Base-by-base conservation (phyloP, 2,888 invertebrate genomes). In the Argyra leucocephala region DNA sequence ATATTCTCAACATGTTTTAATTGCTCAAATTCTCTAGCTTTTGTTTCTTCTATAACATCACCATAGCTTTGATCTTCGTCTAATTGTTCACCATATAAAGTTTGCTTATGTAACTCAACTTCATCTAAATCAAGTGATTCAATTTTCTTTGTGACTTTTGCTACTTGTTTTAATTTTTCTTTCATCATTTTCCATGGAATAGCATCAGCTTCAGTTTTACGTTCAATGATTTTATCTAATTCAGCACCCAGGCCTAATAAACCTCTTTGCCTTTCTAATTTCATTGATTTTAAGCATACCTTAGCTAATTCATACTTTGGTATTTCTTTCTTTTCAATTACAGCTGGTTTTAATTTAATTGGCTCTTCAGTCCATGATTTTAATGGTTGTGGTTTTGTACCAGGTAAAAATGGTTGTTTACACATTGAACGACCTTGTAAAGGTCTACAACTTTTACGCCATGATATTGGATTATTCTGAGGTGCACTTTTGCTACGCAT, bases 291-390 rank as follows among this genome's bases (percentile, higher is more conserved):
- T 23, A 77, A 76, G 62, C 74, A 76, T 63, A 83, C 80, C 61
- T 79, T 77, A 68, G 83, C 82, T 48, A 81, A 73, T 70, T 84
- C 81, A 64, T 80, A 74, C 68, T 80, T 79, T 69, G 84, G 83
- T 69, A 84, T 82, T 63, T 84, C 82, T 69, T 77, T 78, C 71
- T 78, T 79, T 66, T 81, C 80, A 62, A 80, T 80, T 71, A 84
- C 85, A 0, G 86, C 81, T 2, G 86, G 85, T 70, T 85, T 86
- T 26, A 86, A 74, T 58, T 76, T 80, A 21, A 86, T 81, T 69
- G 83, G 82, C 77, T 89, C 86, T 72, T 88, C 83, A 3, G 85
- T 89, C 86, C 85, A 85, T 12, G 85, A 83, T 72, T 83, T 80
- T 62, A 80, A 74, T 60, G 78, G 77, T 63, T 76, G 76, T 2